phyloP scores from a whole-genome alignment of 1,140 invertebrate genomes.

The Drosophila neocordata region DNA sequence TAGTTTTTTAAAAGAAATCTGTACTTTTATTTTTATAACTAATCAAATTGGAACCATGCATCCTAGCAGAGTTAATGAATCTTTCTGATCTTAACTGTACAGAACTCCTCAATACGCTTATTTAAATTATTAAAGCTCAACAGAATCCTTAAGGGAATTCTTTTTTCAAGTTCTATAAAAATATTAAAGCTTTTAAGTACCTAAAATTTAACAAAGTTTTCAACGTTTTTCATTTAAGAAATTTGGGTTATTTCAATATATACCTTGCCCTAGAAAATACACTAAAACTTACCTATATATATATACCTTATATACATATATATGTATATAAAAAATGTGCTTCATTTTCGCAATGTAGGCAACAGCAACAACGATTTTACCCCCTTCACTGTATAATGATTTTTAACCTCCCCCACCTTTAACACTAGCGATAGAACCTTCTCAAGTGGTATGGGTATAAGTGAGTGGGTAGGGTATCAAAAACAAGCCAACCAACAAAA shows the following conservation, averaged over 20 bases:
- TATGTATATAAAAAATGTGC: background rate
- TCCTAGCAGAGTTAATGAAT: too few species aligned
- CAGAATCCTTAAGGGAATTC: too few species aligned
- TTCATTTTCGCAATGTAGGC: background rate
- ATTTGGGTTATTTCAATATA: background rate
- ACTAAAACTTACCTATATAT: background rate
- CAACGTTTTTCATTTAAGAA: too few species aligned
- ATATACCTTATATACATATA: background rate
- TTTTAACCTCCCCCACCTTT: background rate
- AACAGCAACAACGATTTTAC: background rate
- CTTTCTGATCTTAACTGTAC: too few species aligned
- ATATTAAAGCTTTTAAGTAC: too few species aligned
- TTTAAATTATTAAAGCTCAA: too few species aligned
- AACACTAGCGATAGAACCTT: constrained; percentile 16
- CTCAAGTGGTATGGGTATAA: constrained; percentile 20
- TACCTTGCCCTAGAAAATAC: background rate
- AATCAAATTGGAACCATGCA: too few species aligned
- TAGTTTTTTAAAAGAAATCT: too few species aligned
- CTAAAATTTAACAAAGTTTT: too few species aligned
- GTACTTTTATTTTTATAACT: too few species aligned
- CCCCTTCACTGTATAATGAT: background rate
- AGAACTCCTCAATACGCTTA: too few species aligned
- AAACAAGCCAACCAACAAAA: constrained; percentile 66
- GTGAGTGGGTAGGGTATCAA: constrained; percentile 59
- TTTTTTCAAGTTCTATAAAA: too few species aligned